Evolutionary conservation across 2,888 invertebrate genomes (phyloP), one percentile per base, ranked within the genome.

Genomic region (Dorcus hopei): DNA sequence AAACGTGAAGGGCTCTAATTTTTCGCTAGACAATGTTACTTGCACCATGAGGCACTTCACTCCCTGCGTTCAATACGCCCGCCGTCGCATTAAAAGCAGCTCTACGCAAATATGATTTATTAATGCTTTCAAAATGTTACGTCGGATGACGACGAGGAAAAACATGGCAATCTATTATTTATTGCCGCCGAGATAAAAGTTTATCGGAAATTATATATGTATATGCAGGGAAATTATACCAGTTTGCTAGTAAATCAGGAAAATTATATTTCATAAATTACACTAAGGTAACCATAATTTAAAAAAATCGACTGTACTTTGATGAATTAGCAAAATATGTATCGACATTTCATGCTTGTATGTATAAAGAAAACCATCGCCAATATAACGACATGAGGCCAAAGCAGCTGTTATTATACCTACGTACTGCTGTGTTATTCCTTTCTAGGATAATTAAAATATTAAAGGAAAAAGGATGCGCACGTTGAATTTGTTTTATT

Each of bases 261-360:
- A 45, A 45, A 45, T 19, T 19, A 19, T 33, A 33, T 6, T 33
- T 33, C 26, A 33, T 33, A 33, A 4, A 33, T 33, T 33, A 4
- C 26, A 33, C 26, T 16, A 33, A 53, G 26, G 11, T 45, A 40
- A 45, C 47, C 43, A 14, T n/a, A 19, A 33, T 16, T n/a, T 14
- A 11, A 45, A 45, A 53, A 53, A 38, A 39, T 53, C 38, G 9
- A 53, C 45, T 53, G 45, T 33, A 53, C 23, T 38, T 53, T 53
- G 47, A 53, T 33, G 45, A 52, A 38, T 43, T 23, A 33, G 38
- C 38, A 19, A 33, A 33, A 33, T 7, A 19, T 19, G 19, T 19
- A 19, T 3, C 2, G 19, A 33, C 26, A 33, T 33, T 33, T 33
- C 26, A 26, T 4, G 26, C 6, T 3, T 26, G 5, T 26, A 26